Percentiles rank a stretch among this genome's conserved stretches.
Conservation (phyloP, 2,797 vertebrate genomes). For the Phyllotis vaccarum region DNA sequence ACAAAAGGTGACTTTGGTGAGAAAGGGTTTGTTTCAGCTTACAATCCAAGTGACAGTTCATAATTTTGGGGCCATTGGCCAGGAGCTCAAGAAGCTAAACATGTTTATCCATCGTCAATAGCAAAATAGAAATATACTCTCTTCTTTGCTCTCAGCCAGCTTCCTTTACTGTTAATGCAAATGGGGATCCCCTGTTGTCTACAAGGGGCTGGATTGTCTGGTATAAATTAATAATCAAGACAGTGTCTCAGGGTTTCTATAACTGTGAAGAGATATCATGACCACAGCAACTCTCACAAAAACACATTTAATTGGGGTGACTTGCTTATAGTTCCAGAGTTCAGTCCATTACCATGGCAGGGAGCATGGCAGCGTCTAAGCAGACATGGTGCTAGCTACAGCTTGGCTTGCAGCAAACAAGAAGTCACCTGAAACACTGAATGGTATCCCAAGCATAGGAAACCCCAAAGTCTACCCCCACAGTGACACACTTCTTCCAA, state of each 20-base stretch:
- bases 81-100: background rate
- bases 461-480: too few species aligned
- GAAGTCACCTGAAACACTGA: too few species aligned
- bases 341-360: background rate
- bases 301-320: background rate
- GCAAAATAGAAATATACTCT: background rate
- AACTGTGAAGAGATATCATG: background rate
- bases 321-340: background rate
- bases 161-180: background rate
- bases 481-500: too few species aligned
- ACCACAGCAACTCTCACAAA: background rate
- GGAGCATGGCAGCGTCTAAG: too few species aligned
- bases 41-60: background rate
- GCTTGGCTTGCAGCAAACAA: too few species aligned
- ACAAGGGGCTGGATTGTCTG: background rate
- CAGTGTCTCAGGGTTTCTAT: too few species aligned
- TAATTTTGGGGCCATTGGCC: too few species aligned
- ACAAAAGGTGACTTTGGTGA: background rate
- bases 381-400: background rate
- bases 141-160: background rate
- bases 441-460: too few species aligned
- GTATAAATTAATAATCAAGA: background rate
- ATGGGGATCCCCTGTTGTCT: background rate
- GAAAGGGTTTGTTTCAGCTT: background rate
- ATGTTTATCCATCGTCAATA: background rate